Percentiles rank a stretch among this genome's conserved stretches.
Evolutionary conservation across 2,888 invertebrate genomes (phyloP).

Genomic region (Apotomis turbidana): DNA sequence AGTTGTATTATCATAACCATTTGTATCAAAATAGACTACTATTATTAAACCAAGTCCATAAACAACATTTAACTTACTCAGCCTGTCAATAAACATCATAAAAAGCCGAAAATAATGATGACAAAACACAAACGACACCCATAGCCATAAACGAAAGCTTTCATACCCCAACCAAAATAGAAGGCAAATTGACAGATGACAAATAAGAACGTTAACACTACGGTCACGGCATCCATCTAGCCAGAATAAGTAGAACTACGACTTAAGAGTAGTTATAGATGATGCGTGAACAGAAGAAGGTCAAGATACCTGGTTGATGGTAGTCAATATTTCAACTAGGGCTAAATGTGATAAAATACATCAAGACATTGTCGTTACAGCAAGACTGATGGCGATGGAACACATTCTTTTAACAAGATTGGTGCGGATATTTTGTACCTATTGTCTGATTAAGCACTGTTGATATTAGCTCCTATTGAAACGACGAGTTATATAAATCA

Average conservation of each 20-base stretch:
- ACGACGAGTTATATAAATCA: constrained; percentile 28
- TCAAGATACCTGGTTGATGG: constrained; percentile 56
- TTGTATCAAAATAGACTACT: constrained; percentile 17
- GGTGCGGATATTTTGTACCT: constrained; percentile 61
- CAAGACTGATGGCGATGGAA: constrained; percentile 76
- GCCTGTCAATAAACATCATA: constrained; percentile 78
- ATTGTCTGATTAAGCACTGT: constrained; percentile 55
- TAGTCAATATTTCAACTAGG: constrained; percentile 76
- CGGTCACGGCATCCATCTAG: constrained; percentile 62
- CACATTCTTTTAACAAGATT: constrained; percentile 69
- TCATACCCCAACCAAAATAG: constrained; percentile 79
- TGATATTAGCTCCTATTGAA: constrained; percentile 57
- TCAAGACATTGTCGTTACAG: constrained; percentile 81
- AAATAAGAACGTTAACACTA: constrained; percentile 80
- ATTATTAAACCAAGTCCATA: constrained; percentile 26
- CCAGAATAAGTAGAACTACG: constrained; percentile 58
- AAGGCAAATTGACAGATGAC: constrained; percentile 83
- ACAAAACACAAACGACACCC: constrained; percentile 72
- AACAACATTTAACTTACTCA: constrained; percentile 45
- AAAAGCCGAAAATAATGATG: constrained; percentile 78
- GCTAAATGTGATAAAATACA: constrained; percentile 81
- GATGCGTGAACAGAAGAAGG: constrained; percentile 50
- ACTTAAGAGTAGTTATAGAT: constrained; percentile 37
- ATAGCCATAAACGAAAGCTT: constrained; percentile 71
- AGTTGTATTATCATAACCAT: neutral